phyloP scores from a whole-genome alignment of 2,888 invertebrate genomes.

The Axea sp. region DNA sequence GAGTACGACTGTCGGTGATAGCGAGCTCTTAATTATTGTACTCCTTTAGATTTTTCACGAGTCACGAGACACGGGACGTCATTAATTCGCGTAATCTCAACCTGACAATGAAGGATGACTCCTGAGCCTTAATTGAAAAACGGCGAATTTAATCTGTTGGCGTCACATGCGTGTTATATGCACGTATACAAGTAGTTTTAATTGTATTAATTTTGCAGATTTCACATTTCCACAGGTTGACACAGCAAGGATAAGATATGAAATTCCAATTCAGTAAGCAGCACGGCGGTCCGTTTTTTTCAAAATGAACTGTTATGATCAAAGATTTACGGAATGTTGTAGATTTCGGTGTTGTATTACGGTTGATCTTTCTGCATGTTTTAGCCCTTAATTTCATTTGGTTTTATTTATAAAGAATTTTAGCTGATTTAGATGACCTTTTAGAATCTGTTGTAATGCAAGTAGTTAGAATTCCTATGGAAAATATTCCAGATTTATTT shows the following conservation, averaged over 20 bases:
- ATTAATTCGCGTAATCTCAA: slow-evolving; percentile 61
- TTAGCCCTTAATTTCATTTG: slow-evolving; percentile 3
- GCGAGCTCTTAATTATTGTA: slow-evolving; percentile 63
- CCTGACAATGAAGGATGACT: slow-evolving; percentile 57
- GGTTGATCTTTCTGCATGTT: background rate
- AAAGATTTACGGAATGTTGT: slow-evolving; percentile 28
- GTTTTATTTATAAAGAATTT: background rate
- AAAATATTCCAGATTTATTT: no score
- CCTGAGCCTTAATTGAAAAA: slow-evolving; percentile 51
- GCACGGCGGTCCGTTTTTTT: slow-evolving; percentile 36
- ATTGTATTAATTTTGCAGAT: slow-evolving; percentile 15
- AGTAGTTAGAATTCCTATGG: no score
- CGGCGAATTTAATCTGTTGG: slow-evolving; percentile 33
- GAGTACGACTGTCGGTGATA: slow-evolving; percentile 61
- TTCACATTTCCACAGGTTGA: slow-evolving; percentile 19
- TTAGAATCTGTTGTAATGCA: no score
- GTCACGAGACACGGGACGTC: slow-evolving; percentile 56
- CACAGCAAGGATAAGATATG: slow-evolving; percentile 41
- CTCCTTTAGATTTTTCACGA: slow-evolving; percentile 62
- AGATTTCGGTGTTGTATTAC: slow-evolving; percentile 39
- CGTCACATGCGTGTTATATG: slow-evolving; percentile 47
- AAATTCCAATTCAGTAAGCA: slow-evolving; percentile 45
- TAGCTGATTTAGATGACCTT: no score
- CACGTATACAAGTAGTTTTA: background rate
- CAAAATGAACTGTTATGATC: slow-evolving; percentile 28